phyloP scores from a whole-genome alignment of 23 tunicate genomes.

The Trididemnum miniatum region DNA sequence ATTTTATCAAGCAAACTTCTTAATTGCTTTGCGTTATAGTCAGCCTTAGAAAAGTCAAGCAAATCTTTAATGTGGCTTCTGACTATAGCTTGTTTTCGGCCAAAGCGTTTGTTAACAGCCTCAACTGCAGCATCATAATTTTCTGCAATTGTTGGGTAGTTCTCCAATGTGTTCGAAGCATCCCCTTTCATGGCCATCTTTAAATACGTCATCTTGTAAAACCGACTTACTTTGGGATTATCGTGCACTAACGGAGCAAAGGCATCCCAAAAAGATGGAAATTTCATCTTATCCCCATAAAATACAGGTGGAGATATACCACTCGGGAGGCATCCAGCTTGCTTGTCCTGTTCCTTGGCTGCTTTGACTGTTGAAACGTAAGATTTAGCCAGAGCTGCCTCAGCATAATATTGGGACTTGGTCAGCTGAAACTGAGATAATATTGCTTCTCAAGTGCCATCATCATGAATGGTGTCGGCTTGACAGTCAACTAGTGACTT shows the following conservation, averaged over 20 bases:
- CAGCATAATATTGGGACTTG: not conserved
- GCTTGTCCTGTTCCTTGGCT: not conserved
- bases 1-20: not conserved
- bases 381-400: not conserved
- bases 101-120: not conserved
- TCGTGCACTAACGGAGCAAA: too few relatives aligned
- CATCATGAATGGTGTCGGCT: not conserved
- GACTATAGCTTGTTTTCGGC: not conserved
- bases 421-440: not conserved
- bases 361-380: not conserved
- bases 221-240: too few relatives aligned
- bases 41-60: not conserved
- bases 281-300: not conserved
- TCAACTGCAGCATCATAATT: not conserved
- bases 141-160: not conserved
- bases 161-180: not conserved
- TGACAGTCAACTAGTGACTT: not conserved
- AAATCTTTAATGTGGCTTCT: not conserved
- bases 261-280: too few relatives aligned
- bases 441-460: not conserved
- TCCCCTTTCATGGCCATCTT: constrained; percentile 7
- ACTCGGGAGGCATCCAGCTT: constrained; percentile 4
- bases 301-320: constrained; percentile 1
- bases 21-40: not conserved
- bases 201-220: too few relatives aligned